phyloP scores from a whole-genome alignment of 2,113 vertebrate species.

The Hassar affinis region DNA sequence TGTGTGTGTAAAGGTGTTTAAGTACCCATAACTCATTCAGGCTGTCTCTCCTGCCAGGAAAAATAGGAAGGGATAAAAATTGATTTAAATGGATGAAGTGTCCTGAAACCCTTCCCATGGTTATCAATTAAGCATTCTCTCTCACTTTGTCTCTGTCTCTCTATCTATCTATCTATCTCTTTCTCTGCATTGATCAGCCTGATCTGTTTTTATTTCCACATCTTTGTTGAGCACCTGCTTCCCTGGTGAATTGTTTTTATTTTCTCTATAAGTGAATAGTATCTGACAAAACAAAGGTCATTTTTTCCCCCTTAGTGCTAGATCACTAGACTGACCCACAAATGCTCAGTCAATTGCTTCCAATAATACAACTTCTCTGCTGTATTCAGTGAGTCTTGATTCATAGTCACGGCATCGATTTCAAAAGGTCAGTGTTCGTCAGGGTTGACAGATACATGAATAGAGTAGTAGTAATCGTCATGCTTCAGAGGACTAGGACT shows the following conservation, averaged over 20 bases:
- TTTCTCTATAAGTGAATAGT: slow-evolving; percentile 56
- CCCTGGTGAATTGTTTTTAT: slow-evolving; percentile 62
- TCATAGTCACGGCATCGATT: slow-evolving; percentile 61
- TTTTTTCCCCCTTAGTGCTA: slow-evolving; percentile 40
- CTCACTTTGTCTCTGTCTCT: neutral
- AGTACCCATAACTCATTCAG: neutral
- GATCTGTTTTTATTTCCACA: slow-evolving; percentile 61
- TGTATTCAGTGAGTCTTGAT: slow-evolving; percentile 54
- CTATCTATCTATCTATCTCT: slow-evolving; percentile 1
- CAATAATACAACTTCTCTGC: slow-evolving; percentile 46
- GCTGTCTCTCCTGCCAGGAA: neutral
- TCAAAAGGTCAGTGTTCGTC: slow-evolving; percentile 50
- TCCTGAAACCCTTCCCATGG: slow-evolving; percentile 12
- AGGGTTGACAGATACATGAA: slow-evolving; percentile 54
- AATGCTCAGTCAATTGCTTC: slow-evolving; percentile 58
- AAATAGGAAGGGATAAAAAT: neutral
- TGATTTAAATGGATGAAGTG: slow-evolving; percentile 9
- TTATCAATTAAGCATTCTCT: slow-evolving; percentile 14
- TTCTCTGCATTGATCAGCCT: slow-evolving; percentile 68
- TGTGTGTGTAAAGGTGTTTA: neutral
- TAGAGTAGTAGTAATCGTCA: slow-evolving; percentile 36
- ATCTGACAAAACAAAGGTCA: slow-evolving; percentile 37
- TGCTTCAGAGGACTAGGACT: slow-evolving; percentile 20
- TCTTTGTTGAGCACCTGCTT: slow-evolving; percentile 58
- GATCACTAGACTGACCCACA: slow-evolving; percentile 60